These are phyloP conservation scores for Blennius ocellaris DNA, from an alignment of 2,113 vertebrate species.

Conservation along the genomic window DNA sequence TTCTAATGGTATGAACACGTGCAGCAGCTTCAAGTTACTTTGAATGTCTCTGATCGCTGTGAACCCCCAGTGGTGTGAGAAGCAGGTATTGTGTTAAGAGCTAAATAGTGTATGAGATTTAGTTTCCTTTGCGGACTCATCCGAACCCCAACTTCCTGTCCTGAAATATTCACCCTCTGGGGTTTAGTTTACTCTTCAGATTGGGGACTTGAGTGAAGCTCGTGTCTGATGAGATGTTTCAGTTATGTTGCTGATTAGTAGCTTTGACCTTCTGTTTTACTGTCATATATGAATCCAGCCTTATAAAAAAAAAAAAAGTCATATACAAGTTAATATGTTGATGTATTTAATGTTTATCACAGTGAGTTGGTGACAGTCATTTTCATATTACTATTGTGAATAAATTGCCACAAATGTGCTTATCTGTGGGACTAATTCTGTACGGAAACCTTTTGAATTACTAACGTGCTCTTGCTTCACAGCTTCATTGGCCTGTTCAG, in stretches of 20 bases:
- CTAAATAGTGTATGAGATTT: background rate
- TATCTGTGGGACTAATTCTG: slow-evolving; percentile 62
- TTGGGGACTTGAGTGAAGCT: slow-evolving; percentile 12
- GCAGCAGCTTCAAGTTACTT: background rate
- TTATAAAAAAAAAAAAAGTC: background rate
- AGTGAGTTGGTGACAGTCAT: background rate
- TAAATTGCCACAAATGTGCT: slow-evolving; percentile 29
- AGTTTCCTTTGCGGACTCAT: slow-evolving; percentile 16
- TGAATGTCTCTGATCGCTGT: background rate
- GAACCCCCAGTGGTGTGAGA: background rate
- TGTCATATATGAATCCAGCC: slow-evolving; percentile 4
- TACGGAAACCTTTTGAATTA: slow-evolving; percentile 47
- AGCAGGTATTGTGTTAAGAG: slow-evolving; percentile 3
- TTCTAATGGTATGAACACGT: slow-evolving; percentile 22
- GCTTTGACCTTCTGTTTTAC: slow-evolving; percentile 3
- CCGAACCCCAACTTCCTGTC: slow-evolving; percentile 10
- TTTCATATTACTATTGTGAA: background rate
- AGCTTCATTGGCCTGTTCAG: slow-evolving; percentile 62
- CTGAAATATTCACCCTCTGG: slow-evolving; percentile 1
- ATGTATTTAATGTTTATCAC: slow-evolving; percentile 10
- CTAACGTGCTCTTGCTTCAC: slow-evolving; percentile 64
- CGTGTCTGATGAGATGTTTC: slow-evolving; percentile 32
- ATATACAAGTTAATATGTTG: background rate
- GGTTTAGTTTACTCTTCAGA: background rate
- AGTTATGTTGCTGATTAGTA: slow-evolving; percentile 6